Conservation (phyloP, 2,888 invertebrate species). For the Cabera pusaria region DNA sequence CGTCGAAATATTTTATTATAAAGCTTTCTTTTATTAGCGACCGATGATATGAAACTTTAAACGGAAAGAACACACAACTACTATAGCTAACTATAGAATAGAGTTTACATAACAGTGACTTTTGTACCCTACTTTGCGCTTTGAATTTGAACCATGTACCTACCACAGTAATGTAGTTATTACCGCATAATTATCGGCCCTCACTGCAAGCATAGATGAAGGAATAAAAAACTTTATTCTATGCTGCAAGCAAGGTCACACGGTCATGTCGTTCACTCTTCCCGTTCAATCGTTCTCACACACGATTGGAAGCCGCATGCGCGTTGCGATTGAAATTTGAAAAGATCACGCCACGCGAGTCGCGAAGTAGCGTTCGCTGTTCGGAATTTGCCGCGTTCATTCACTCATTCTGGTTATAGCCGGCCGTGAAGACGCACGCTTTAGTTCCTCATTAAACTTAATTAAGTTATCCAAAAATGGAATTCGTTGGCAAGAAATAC, state of each 20-base stretch:
- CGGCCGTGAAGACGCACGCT: constrained; percentile 43
- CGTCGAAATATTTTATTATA: too few relatives aligned
- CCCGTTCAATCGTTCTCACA: constrained; percentile 32
- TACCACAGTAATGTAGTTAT: too few relatives aligned
- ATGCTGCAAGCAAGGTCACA: constrained; percentile 13
- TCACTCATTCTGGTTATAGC: constrained; percentile 52
- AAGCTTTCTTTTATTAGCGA: too few relatives aligned
- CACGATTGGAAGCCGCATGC: constrained; percentile 39
- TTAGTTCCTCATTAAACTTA: constrained; percentile 30
- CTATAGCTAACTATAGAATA: too few relatives aligned
- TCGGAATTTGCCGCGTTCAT: constrained; percentile 5
- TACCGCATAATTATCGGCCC: too few relatives aligned
- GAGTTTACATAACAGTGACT: too few relatives aligned
- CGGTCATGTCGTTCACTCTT: constrained; percentile 33
- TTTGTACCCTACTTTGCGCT: too few relatives aligned
- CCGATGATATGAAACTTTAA: too few relatives aligned
- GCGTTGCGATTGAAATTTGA: constrained; percentile 1
- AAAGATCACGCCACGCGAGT: constrained; percentile 1
- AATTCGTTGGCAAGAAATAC: constrained; percentile 88
- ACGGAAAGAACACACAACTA: too few relatives aligned
- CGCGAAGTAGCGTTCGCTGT: neutral
- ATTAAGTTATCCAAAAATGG: constrained; percentile 58
- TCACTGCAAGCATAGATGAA: too few relatives aligned
- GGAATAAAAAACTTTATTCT: too few relatives aligned
- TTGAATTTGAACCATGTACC: too few relatives aligned